Base-by-base conservation (phyloP, 2,797 vertebrate genomes). In the Cyclopterus lumpus region DNA sequence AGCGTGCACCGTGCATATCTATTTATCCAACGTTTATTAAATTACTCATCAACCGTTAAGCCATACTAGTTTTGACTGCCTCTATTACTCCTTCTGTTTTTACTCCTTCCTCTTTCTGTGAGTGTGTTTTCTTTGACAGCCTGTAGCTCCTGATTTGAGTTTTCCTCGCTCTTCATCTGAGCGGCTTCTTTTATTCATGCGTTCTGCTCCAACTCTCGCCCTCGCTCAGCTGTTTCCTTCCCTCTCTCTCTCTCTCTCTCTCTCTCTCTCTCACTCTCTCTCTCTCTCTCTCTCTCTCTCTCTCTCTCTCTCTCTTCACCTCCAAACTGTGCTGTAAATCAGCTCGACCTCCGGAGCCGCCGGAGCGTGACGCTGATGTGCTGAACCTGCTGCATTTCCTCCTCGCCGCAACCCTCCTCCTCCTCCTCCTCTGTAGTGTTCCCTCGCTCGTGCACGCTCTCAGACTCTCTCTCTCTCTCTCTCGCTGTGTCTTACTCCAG, bases 341-440 rank as follows among this genome's bases (percentile, higher is more conserved):
- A 88, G 8, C 88, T 91, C 92, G 86, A 94, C 90, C 93, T 90
- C 89, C 85, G 64, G 81, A 88, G 73, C 80, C 57, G 81, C 67
- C 38, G 75, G 81, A 92, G 91, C 81, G 66, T 88, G 88, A 81
- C 72, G 83, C 73, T 28, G 67, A 90, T 82, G 82, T 89, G 88
- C 86, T 90, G 87, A 91, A 91, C 87, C 81, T 84, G 82, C 81
- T 67, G 67, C 84, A 86, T 89, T 76, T 42, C 75, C 80, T 85
- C 71, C 22, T 67, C 71, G 3, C 74, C 6, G 62, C 87, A 71
- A 8, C 67, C 24, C 22, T 54, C 16, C 42, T 34, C 34, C 34
- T 34, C 8, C 46, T 46, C 42, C 16, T 51, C 49, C 49, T 24
- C n/a, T 66, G 30, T 69, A 49, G 44, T 26, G 26, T 60, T 75